A percentile compares a stretch with the other conserved stretches of the same genome.
Evolutionary conservation across 2,888 invertebrate species (phyloP).

Genomic region (Barypeithes pellucidus): DNA sequence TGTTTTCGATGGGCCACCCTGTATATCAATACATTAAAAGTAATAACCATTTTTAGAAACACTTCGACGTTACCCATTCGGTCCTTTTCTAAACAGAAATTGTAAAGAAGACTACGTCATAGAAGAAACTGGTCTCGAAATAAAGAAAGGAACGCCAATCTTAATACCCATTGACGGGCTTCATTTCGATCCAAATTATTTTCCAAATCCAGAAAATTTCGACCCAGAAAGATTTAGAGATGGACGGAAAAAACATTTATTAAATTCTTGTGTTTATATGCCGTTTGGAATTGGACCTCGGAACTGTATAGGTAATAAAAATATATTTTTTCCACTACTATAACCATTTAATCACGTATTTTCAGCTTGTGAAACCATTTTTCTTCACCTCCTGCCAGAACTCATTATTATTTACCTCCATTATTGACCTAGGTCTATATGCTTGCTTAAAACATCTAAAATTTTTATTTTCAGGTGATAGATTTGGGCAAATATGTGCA

Average conservation of each 20-base stretch:
- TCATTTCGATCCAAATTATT: conserved; percentile 67
- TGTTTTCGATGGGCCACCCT: too few species aligned
- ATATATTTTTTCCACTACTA: too few species aligned
- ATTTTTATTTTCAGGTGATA: conserved; percentile 64
- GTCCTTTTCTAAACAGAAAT: conserved; percentile 63
- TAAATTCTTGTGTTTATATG: conserved; percentile 60
- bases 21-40: too few species aligned
- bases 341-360: too few species aligned
- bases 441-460: too few species aligned
- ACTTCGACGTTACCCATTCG: conserved; percentile 68
- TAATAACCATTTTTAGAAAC: conserved; percentile 66
- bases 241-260: conserved; percentile 61
- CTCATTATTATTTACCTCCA: too few species aligned
- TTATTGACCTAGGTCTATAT: too few species aligned
- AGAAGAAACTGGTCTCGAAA: conserved; percentile 65
- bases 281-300: conserved; percentile 68
- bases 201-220: conserved; percentile 69
- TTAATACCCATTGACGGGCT: conserved; percentile 66
- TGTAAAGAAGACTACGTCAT: conserved; percentile 64
- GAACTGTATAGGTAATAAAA: conserved; percentile 65
- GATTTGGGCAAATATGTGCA: conserved; percentile 66
- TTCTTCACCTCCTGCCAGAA: too few species aligned
- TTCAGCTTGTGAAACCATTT: too few species aligned
- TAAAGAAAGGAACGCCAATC: conserved; percentile 68
- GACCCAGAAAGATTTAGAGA: conserved; percentile 70